Evolutionary conservation across 2,113 vertebrate genomes (phyloP).

Genomic region (Oceanites oceanicus): DNA sequence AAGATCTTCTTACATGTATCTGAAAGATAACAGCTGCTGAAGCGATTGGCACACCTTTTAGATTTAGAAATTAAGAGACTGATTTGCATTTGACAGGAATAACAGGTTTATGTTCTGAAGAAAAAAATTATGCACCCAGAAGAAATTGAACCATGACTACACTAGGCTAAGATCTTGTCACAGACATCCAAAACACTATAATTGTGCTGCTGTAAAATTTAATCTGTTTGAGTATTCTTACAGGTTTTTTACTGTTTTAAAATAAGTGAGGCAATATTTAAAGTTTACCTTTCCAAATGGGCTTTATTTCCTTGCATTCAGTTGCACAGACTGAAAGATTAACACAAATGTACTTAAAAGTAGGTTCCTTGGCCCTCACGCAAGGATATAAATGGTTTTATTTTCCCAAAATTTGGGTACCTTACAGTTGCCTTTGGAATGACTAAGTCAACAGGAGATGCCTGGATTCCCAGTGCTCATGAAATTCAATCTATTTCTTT

Average conservation of each 20-base stretch:
- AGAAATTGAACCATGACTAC: not conserved
- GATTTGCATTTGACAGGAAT: not conserved
- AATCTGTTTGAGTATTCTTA: not conserved
- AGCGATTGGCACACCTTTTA: not conserved
- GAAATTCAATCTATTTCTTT: slow-evolving; percentile 57
- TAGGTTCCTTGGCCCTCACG: not conserved
- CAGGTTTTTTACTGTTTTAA: not conserved
- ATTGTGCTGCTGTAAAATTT: not conserved
- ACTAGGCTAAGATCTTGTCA: not conserved
- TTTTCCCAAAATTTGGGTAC: not conserved
- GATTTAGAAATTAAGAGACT: not conserved
- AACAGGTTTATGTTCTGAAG: not conserved
- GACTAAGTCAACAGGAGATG: slow-evolving; percentile 32
- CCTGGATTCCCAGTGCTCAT: slow-evolving; percentile 16
- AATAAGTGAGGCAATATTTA: not conserved
- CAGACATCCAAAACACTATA: not conserved
- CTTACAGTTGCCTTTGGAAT: slow-evolving; percentile 10
- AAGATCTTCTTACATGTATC: not conserved
- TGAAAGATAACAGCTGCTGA: not conserved
- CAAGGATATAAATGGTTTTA: not conserved
- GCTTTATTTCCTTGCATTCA: not conserved
- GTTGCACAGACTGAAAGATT: not conserved
- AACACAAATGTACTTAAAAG: not conserved
- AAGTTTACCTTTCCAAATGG: not conserved
- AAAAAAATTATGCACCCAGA: not conserved